Evolutionary conservation across 2,797 vertebrate genomes (phyloP).

Genomic region (Oreortyx pictus): DNA sequence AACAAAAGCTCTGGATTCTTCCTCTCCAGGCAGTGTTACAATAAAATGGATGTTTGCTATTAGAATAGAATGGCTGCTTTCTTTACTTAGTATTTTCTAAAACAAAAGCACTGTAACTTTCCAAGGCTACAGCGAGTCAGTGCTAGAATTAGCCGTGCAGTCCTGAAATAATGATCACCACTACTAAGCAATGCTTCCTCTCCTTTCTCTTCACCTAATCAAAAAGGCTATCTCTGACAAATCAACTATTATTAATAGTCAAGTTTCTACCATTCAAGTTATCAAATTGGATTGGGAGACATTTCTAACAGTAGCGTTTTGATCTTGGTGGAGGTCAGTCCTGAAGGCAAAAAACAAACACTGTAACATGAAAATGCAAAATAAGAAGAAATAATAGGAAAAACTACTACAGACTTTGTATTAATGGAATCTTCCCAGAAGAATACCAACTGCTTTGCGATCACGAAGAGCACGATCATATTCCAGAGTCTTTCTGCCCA

Average conservation of each 20-base stretch:
- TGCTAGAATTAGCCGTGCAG: slow-evolving; percentile 2
- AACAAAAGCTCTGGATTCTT: slow-evolving; percentile 49
- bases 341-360: neutral
- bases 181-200: neutral
- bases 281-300: neutral
- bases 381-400: neutral
- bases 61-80: slow-evolving; percentile 52
- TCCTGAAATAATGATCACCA: neutral
- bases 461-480: neutral
- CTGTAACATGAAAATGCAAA: neutral
- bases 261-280: neutral
- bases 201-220: slow-evolving; percentile 23
- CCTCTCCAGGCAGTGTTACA: slow-evolving; percentile 56
- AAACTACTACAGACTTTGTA: neutral
- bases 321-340: neutral
- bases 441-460: neutral
- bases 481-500: neutral
- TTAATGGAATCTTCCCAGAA: slow-evolving; percentile 8
- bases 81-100: slow-evolving; percentile 31
- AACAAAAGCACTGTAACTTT: slow-evolving; percentile 53
- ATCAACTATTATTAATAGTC: neutral
- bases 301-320: neutral
- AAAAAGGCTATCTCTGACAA: slow-evolving; percentile 10
- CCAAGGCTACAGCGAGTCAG: slow-evolving; percentile 37
- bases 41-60: slow-evolving; percentile 65